Evolutionary conservation across 2,888 invertebrate species (phyloP).

Genomic region (Nasonia oneida): DNA sequence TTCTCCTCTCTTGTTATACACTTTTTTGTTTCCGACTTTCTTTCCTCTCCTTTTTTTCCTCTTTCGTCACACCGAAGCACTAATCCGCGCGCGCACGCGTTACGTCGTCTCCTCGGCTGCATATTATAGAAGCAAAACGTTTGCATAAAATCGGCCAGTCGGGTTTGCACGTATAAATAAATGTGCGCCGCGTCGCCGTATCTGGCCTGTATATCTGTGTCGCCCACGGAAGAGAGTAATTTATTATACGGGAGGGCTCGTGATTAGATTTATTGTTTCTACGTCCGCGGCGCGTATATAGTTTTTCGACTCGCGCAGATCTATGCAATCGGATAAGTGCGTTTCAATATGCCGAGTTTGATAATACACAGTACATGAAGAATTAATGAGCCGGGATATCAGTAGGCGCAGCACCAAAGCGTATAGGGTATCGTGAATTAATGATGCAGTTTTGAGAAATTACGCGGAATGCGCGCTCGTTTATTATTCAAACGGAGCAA

Average conservation of each 20-base stretch:
- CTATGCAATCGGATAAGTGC: slow-evolving; percentile 51
- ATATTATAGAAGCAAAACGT: neutral
- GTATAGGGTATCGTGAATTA: neutral
- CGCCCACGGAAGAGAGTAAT: slow-evolving; percentile 22
- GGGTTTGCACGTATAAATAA: neutral
- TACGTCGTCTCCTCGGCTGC: neutral
- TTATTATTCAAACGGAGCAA: neutral
- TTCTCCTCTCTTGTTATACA: neutral
- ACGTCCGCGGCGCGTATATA: neutral
- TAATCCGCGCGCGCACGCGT: neutral
- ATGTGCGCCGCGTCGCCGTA: slow-evolving; percentile 27
- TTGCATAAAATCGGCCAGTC: slow-evolving; percentile 40
- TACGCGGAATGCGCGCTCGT: neutral
- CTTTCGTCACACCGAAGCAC: neutral
- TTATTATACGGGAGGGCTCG: slow-evolving; percentile 11
- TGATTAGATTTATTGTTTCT: slow-evolving; percentile 53
- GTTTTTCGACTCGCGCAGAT: slow-evolving; percentile 17
- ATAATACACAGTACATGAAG: neutral
- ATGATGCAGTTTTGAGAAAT: slow-evolving; percentile 1
- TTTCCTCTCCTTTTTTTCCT: slow-evolving; percentile 6
- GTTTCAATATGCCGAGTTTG: slow-evolving; percentile 36
- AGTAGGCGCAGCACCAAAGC: neutral
- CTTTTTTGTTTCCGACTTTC: neutral
- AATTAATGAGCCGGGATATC: slow-evolving; percentile 19
- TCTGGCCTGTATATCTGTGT: slow-evolving; percentile 50